Evolutionary conservation across 2,797 vertebrate genomes (phyloP).

Genomic region (Sciurus carolinensis): DNA sequence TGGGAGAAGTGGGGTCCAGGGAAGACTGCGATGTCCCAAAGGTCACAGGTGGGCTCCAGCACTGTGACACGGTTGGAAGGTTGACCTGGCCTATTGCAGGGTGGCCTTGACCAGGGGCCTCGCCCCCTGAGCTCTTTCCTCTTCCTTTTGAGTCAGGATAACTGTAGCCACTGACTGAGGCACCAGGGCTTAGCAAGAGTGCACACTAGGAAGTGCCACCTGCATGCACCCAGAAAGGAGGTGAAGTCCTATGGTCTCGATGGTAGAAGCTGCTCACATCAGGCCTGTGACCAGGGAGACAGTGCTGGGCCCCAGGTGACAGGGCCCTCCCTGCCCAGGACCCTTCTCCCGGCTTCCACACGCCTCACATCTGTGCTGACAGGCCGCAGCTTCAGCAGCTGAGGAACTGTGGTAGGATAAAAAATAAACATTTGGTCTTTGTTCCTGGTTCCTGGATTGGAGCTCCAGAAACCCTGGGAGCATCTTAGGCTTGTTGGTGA

Average conservation of each 20-base stretch:
- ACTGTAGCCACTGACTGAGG: fast-evolving
- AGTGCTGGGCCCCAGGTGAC: background rate
- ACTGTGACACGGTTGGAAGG: background rate
- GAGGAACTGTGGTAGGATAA: fast-evolving
- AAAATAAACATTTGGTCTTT: background rate
- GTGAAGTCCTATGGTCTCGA: fast-evolving
- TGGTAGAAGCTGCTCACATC: fast-evolving
- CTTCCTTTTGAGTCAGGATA: background rate
- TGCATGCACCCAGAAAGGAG: background rate
- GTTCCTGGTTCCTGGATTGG: background rate
- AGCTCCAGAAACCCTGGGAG: background rate
- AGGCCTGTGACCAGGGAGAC: background rate
- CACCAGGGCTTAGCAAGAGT: background rate
- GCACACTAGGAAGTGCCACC: fast-evolving
- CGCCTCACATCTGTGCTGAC: no score
- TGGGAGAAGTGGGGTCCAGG: background rate
- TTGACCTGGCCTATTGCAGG: no score
- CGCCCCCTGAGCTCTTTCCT: background rate
- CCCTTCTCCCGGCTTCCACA: fast-evolving
- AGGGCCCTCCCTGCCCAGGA: no score
- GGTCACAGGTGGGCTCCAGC: fast-evolving
- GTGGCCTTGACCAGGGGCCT: no score
- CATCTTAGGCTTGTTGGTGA: background rate
- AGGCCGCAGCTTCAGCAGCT: background rate
- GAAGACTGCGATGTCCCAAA: background rate